Conservation (phyloP, 2,797 vertebrate genomes). For the Pseudopleuronectes americanus region DNA sequence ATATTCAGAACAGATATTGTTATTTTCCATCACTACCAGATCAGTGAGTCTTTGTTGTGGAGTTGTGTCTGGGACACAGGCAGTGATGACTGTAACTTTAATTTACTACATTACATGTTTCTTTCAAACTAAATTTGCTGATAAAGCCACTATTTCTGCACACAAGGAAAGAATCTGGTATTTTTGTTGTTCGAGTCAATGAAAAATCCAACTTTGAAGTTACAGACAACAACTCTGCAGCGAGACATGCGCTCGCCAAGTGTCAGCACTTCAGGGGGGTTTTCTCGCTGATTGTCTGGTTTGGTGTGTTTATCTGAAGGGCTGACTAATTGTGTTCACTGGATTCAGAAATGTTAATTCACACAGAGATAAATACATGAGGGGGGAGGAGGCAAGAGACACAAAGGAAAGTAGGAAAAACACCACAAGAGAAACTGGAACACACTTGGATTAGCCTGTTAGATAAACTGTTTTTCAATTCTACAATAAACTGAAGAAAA, state of each 20-base stretch:
- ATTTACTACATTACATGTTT: constrained; percentile 10
- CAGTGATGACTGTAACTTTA: background rate
- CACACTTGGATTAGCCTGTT: background rate
- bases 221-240: constrained; percentile 11
- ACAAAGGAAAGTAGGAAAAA: no score
- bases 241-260: constrained; percentile 46
- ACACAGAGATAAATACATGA: background rate
- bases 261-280: constrained; percentile 18
- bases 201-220: constrained; percentile 48
- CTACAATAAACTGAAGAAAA: background rate
- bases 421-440: background rate
- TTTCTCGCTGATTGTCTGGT: constrained; percentile 23
- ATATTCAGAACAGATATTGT: background rate
- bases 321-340: background rate
- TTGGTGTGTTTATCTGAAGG: constrained; percentile 8
- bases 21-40: background rate
- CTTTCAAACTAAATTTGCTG: constrained; percentile 24
- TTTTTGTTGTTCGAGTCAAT: constrained; percentile 24
- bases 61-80: background rate
- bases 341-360: constrained; percentile 2
- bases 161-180: constrained; percentile 17
- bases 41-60: background rate
- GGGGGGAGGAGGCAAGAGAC: background rate
- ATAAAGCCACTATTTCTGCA: constrained; percentile 44
- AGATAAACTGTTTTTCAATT: accelerated